A percentile compares a stretch with the other conserved stretches of the same genome.
Evolutionary conservation across 2,797 vertebrate genomes (phyloP).

Genomic region (Bradypus variegatus): DNA sequence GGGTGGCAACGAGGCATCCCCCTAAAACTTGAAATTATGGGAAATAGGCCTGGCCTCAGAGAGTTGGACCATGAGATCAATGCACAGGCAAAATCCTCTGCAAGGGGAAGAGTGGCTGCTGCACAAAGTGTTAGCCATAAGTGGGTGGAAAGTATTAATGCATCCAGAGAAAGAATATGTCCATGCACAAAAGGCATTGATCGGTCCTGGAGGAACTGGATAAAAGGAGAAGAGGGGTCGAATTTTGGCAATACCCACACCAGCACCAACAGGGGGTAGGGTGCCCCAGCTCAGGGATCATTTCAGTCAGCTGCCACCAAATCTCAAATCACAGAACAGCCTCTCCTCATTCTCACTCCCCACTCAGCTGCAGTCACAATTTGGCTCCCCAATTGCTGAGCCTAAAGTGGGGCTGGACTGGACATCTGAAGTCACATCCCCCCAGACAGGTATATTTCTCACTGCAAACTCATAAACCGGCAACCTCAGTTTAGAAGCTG

Average conservation of each 20-base stretch:
- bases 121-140: neutral
- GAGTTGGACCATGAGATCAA: conserved; percentile 39
- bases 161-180: neutral
- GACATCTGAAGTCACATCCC: neutral
- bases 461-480: neutral
- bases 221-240: neutral
- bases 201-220: neutral
- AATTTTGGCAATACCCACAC: neutral
- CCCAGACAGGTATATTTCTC: neutral
- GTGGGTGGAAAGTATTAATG: neutral
- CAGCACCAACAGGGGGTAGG: neutral
- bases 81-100: conserved; percentile 5
- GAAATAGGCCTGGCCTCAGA: conserved; percentile 37
- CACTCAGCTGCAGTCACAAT: neutral
- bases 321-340: neutral
- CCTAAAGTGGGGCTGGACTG: neutral
- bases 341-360: neutral
- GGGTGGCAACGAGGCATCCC: conserved; percentile 29
- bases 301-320: neutral
- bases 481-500: neutral
- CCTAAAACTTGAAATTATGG: conserved; percentile 19
- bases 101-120: neutral
- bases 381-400: neutral
- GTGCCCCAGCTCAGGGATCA: neutral
- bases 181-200: neutral